Percentiles rank a stretch among this genome's conserved stretches.
Evolutionary conservation across 2,797 vertebrate species (phyloP).

Genomic region (Cuculus canorus): DNA sequence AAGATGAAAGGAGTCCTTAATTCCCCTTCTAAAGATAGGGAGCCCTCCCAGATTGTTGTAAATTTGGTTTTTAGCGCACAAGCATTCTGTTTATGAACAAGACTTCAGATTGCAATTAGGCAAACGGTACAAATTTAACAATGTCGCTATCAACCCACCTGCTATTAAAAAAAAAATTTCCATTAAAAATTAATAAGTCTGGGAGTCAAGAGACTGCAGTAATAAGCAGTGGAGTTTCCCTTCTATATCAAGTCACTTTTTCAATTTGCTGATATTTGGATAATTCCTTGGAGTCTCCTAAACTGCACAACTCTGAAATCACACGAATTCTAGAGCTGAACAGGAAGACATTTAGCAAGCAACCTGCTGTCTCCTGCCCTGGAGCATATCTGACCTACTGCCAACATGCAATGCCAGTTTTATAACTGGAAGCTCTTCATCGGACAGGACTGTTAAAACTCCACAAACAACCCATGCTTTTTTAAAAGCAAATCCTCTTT

Average conservation of each 20-base stretch:
- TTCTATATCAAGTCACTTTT: background rate
- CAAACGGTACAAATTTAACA: background rate
- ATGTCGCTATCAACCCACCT: background rate
- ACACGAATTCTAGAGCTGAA: background rate
- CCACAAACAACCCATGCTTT: background rate
- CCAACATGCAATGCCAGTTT: background rate
- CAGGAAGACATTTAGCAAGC: background rate
- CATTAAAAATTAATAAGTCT: conserved; percentile 35
- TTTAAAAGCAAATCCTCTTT: background rate
- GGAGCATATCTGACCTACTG: background rate
- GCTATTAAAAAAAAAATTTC: background rate
- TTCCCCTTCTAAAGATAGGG: background rate
- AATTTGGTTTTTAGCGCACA: background rate
- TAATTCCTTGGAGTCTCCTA: conserved; percentile 5
- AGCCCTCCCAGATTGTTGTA: background rate
- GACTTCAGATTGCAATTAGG: background rate
- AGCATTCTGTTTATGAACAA: background rate
- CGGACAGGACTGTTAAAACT: background rate
- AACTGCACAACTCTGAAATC: background rate
- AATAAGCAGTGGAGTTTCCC: background rate
- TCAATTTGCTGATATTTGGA: background rate
- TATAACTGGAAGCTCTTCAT: background rate
- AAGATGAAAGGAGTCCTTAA: background rate
- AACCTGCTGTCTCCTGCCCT: background rate
- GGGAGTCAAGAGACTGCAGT: background rate